A percentile compares a stretch with the other conserved stretches of the same genome.
phyloP scores from a whole-genome alignment of 1,140 invertebrate species.

The Oedothorax gibbosus region DNA sequence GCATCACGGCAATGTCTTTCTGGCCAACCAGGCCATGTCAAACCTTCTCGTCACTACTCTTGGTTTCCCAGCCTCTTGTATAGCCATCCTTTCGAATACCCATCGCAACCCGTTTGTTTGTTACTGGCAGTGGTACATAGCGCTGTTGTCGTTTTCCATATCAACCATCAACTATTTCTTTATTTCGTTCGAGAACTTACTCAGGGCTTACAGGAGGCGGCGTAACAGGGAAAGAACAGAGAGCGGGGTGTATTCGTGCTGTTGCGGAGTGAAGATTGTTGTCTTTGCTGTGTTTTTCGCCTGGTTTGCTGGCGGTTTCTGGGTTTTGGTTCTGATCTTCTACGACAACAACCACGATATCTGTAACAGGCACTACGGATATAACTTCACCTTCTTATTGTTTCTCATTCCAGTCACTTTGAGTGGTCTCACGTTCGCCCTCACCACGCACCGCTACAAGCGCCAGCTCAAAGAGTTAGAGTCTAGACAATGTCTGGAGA shows the following conservation, averaged over 20 bases:
- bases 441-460: conserved; percentile 54
- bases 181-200: conserved; percentile 73
- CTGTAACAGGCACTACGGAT: conserved; percentile 46
- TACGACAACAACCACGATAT: conserved; percentile 52
- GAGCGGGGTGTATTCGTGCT: conserved; percentile 31
- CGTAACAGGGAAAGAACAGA: conserved; percentile 19
- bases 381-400: conserved; percentile 53
- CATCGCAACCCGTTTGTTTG: conserved; percentile 75
- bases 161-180: conserved; percentile 76
- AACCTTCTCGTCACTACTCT: conserved; percentile 79
- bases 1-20: conserved; percentile 78
- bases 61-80: conserved; percentile 78
- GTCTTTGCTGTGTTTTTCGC: conserved; percentile 42
- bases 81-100: conserved; percentile 74
- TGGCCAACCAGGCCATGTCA: conserved; percentile 81
- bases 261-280: conserved; percentile 44
- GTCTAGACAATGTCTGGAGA: conserved; percentile 48
- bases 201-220: conserved; percentile 56
- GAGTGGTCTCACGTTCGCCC: conserved; percentile 42
- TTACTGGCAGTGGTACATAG: conserved; percentile 76
- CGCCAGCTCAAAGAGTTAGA: conserved; percentile 38
- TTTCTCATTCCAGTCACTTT: conserved; percentile 51
- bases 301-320: conserved; percentile 43
- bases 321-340: conserved; percentile 47
- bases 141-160: conserved; percentile 77